Evolutionary conservation across 2,113 vertebrate genomes (phyloP), one percentile per base, ranked within the genome.

Genomic region (Xenotilapia leptura): DNA sequence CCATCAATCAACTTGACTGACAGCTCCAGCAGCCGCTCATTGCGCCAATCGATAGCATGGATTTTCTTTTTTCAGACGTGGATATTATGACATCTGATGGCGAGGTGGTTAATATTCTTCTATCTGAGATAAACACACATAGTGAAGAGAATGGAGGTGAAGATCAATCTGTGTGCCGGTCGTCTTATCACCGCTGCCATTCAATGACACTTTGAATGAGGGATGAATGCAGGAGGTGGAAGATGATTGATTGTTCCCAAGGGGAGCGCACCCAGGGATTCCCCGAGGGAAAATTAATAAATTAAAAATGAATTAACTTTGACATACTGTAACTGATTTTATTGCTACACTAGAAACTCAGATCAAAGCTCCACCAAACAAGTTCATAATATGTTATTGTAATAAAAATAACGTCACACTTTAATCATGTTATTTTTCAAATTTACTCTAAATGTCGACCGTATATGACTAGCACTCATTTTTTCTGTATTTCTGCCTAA

Each of bases 11-110:
- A 3, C 15, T 3, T 88, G 89, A 94, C 23, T 79, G 93, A 89
- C 93, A 79, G 88, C 89, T 75, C 88, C 81, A 65, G 91, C 65
- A 65, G 91, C 88, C 79, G 77, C 88, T 92, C 83, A 36, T 86
- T 75, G 47, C 42, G 53, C 84, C 14, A 68, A 90, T 96, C 94
- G 65, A 96, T 96, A 5, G 7, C 56, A 94, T 95, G 83, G 95
- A 96, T 95, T 89, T 92, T 12, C 55, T 89, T 47, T 70, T 85
- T 84, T 88, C 51, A 80, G 75, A 80, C 80, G 13, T 82, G 82
- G 90, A 87, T 90, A 90, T 92, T 89, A 94, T 93, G 93, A 94
- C 92, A 93, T 95, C 92, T 92, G 90, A 92, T 82, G 86, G 86
- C 15, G 88, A 90, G 84, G 73, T 53, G 85, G 87, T 91, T 88